These are phyloP conservation scores for Orthosia gothica DNA, from an alignment of 2,888 invertebrate genomes.

Conservation along the genomic window DNA sequence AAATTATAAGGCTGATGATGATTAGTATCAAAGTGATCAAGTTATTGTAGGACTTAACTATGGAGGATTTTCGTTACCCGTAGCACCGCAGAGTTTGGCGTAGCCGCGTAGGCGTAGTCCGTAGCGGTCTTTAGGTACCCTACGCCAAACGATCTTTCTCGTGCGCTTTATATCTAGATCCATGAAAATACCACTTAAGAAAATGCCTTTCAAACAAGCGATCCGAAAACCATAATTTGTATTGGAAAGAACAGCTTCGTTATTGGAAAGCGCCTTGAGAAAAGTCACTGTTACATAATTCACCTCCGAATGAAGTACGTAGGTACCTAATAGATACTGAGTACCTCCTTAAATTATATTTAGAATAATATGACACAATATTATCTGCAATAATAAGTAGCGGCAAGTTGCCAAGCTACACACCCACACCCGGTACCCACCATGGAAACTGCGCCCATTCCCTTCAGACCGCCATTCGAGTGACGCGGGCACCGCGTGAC, in stretches of 20 bases:
- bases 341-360: conserved; percentile 19
- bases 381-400: conserved; percentile 31
- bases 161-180: not conserved
- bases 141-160: not conserved
- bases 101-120: conserved; percentile 7
- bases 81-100: conserved; percentile 13
- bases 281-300: not conserved
- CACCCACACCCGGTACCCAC: conserved; percentile 49
- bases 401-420: conserved; percentile 52
- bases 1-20: too few relatives aligned
- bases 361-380: conserved; percentile 40
- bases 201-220: not conserved
- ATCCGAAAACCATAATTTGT: not conserved
- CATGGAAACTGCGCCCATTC: conserved; percentile 49
- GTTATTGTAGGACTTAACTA: not conserved
- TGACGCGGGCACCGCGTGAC: conserved; percentile 42
- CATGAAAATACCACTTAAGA: not conserved
- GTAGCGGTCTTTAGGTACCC: not conserved
- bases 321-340: not conserved
- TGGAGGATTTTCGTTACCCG: not conserved
- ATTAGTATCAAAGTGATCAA: too few relatives aligned
- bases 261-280: not conserved
- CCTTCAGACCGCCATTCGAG: conserved; percentile 26
- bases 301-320: not conserved
- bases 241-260: not conserved